These are phyloP conservation scores for Elaeidobius kamerunicus DNA, from an alignment of 2,888 invertebrate species.

Conservation along the genomic window DNA sequence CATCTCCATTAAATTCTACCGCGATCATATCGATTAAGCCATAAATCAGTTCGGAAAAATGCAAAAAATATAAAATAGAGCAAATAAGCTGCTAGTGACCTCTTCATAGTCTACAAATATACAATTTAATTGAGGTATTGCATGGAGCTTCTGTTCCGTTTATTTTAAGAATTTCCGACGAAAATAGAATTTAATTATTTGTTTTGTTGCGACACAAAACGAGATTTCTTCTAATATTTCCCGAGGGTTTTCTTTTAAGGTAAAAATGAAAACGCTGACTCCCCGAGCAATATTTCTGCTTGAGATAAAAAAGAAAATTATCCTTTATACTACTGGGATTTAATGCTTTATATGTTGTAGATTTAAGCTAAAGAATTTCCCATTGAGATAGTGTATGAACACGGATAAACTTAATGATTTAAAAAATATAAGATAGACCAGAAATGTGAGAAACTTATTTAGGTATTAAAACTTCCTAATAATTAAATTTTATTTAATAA, in stretches of 20 bases:
- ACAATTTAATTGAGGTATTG: not conserved
- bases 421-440: no score
- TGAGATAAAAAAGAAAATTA: constrained; percentile 3
- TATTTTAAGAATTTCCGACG: not conserved
- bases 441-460: no score
- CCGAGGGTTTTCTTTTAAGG: constrained; percentile 7
- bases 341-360: constrained; percentile 31
- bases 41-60: not conserved
- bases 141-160: not conserved
- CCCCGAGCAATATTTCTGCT: constrained; percentile 3
- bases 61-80: not conserved
- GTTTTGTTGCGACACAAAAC: constrained; percentile 1
- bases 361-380: constrained; percentile 28
- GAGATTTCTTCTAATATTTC: constrained; percentile 12
- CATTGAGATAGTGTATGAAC: constrained; percentile 21
- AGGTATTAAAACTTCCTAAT: no score
- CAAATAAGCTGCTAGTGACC: no score
- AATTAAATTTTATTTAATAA: no score
- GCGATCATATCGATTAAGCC: no score
- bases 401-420: no score
- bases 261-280: constrained; percentile 8
- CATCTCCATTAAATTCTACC: no score
- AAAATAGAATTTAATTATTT: constrained; percentile 5
- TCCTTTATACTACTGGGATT: constrained; percentile 10
- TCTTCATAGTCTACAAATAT: not conserved